These are phyloP conservation scores for Morpho deidamia DNA, from an alignment of 2,888 invertebrate genomes.

Conservation along the genomic window DNA sequence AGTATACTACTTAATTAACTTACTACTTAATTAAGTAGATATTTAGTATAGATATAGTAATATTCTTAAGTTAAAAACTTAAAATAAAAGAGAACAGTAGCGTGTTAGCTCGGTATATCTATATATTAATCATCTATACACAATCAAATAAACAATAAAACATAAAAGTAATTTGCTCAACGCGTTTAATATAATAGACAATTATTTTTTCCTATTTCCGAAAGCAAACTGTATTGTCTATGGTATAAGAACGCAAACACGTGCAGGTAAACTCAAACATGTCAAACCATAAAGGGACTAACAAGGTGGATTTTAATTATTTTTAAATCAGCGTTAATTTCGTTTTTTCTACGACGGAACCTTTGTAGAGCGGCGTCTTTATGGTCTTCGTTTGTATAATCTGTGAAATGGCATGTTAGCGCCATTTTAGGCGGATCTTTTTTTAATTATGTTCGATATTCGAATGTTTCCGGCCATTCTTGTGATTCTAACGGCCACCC, in stretches of 20 bases:
- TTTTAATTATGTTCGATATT: slow-evolving; percentile 62
- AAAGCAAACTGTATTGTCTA: slow-evolving; percentile 12
- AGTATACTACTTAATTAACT: no score
- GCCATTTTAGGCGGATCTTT: slow-evolving; percentile 53
- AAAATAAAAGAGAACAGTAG: slow-evolving; percentile 12
- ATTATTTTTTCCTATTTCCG: not conserved
- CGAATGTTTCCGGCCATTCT: slow-evolving; percentile 53
- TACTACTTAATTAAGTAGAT: no score
- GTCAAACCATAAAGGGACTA: slow-evolving; percentile 35
- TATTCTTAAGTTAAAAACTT: not conserved
- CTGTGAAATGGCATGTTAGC: slow-evolving; percentile 74
- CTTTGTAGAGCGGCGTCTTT: slow-evolving; percentile 55
- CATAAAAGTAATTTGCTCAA: slow-evolving; percentile 47
- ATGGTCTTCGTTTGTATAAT: slow-evolving; percentile 61
- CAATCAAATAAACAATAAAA: slow-evolving; percentile 71
- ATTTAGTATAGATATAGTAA: not conserved
- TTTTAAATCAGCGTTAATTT: slow-evolving; percentile 70
- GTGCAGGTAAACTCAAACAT: slow-evolving; percentile 13
- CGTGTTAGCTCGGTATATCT: not conserved
- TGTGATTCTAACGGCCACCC: slow-evolving; percentile 27
- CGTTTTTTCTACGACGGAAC: slow-evolving; percentile 55
- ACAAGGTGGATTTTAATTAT: slow-evolving; percentile 74
- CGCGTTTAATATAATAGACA: slow-evolving; percentile 8
- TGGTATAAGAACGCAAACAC: slow-evolving; percentile 1
- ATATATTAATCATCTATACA: slow-evolving; percentile 26